phyloP scores from a whole-genome alignment of 1,140 invertebrate species.

The Dermatophagoides farinae region DNA sequence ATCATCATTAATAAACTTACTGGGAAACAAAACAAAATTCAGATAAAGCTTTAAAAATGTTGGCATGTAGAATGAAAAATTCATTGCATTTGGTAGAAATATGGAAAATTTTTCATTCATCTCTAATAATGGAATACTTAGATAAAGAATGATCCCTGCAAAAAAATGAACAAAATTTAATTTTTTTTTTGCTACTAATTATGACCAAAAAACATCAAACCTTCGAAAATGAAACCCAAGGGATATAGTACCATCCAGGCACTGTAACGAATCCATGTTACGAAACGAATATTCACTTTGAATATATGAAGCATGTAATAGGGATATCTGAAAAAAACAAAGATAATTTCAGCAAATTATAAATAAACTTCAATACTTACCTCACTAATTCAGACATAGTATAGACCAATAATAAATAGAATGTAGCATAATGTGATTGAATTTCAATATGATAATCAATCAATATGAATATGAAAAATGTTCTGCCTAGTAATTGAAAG shows the following conservation, averaged over 20 bases:
- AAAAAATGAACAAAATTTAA: constrained; percentile 17
- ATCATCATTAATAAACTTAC: constrained; percentile 22
- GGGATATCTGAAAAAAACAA: constrained; percentile 38
- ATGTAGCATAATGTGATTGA: constrained; percentile 62
- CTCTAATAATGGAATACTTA: constrained; percentile 64
- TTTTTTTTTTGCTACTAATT: constrained; percentile 6
- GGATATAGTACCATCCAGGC: constrained; percentile 84
- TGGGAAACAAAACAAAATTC: constrained; percentile 42
- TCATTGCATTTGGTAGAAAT: constrained; percentile 56
- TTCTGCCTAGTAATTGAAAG: constrained; percentile 43
- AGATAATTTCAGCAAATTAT: not conserved
- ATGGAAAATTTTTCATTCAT: constrained; percentile 55
- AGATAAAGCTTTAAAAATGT: constrained; percentile 54
- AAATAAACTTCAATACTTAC: constrained; percentile 27
- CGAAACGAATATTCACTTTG: constrained; percentile 43
- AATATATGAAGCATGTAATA: constrained; percentile 66
- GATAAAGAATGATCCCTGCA: constrained; percentile 31
- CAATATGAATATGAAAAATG: constrained; percentile 58
- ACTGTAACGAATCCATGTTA: constrained; percentile 82
- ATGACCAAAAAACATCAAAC: constrained; percentile 21
- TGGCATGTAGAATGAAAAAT: constrained; percentile 68
- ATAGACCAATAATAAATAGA: constrained; percentile 67
- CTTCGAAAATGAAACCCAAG: constrained; percentile 65
- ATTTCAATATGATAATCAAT: constrained; percentile 62
- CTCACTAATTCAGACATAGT: constrained; percentile 53